Conservation (phyloP, 2,113 vertebrate species). For the Pholis gunnellus region DNA sequence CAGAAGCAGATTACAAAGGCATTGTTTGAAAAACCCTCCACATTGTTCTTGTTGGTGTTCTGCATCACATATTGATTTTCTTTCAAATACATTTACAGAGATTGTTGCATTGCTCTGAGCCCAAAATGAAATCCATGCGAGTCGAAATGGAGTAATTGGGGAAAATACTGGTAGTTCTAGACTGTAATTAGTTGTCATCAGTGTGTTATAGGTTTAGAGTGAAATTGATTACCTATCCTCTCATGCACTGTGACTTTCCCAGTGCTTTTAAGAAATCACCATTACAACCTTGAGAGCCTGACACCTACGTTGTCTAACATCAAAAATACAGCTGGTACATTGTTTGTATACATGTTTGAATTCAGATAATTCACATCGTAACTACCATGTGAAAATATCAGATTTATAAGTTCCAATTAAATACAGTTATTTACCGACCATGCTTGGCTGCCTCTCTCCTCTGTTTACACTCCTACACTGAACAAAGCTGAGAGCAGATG, state of each 20-base stretch:
- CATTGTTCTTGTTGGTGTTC: neutral
- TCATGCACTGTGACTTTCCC: slow-evolving; percentile 19
- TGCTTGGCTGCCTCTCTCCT: slow-evolving; percentile 13
- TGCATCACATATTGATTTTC: slow-evolving; percentile 57
- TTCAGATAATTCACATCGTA: slow-evolving; percentile 1
- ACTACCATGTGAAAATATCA: slow-evolving; percentile 13
- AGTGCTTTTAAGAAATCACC: neutral
- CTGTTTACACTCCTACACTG: slow-evolving; percentile 39
- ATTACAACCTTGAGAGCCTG: slow-evolving; percentile 1
- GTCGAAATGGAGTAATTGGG: slow-evolving; percentile 8
- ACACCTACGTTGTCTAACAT: neutral
- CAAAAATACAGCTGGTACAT: neutral
- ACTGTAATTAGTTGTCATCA: slow-evolving; percentile 47
- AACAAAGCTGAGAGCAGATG: slow-evolving; percentile 47
- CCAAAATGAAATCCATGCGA: slow-evolving; percentile 38
- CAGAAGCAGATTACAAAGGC: neutral
- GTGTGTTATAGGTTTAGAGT: slow-evolving; percentile 37
- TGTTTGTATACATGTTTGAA: slow-evolving; percentile 2
- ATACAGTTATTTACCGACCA: neutral
- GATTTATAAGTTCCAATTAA: slow-evolving; percentile 13
- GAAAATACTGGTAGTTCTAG: slow-evolving; percentile 31
- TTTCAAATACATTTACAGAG: slow-evolving; percentile 47
- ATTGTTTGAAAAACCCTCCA: slow-evolving; percentile 19
- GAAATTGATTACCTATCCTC: slow-evolving; percentile 48
- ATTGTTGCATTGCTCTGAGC: slow-evolving; percentile 36